Base-by-base conservation (phyloP, 1,140 invertebrate genomes). In the Meteorus sp. region DNA sequence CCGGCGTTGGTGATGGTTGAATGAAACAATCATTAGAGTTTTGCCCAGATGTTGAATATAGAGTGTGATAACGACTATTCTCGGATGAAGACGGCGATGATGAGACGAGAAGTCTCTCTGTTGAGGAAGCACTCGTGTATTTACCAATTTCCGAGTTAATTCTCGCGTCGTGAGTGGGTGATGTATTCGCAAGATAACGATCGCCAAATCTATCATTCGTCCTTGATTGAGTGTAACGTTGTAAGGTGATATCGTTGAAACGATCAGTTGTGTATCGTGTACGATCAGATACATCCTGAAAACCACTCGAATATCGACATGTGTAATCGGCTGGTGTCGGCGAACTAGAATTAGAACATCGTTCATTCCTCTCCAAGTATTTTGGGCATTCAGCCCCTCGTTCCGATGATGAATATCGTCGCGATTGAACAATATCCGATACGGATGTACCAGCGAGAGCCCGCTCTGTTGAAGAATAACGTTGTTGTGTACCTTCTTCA, bases 41-140 rank as follows among this genome's bases (percentile, higher is more conserved):
- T 22, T 37, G 50, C 6, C 31, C 33, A 22, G 50, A 52, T 6
- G 27, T 35, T 17, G 35, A 5, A 35, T 56, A 60, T 6, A 60
- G 35, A 33, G 25, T 52, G 11, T 63, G 59, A 33, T 63, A 58
- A 37, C 65, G 65, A 25, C 56, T 64, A 55, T 82, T 76, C 59
- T 83, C 82, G 56, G 80, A 78, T 41, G 83, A 84, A 41, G 82
- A 81, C 45, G 83, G 82, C 60, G 82, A 83, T 25, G 73, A 76
- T 3, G 75, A 76, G 13, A 71, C 71, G 41, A 78, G 52, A 7
- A 80, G 52, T 31, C 77, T 66, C 33, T 80, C 78, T 8, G 73
- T 77, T 9, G 78, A 74, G 2, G 75, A 72, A 8, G 63, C 66
- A 3, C 70, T 71, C 43, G 64, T 59, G 59, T 70, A 70, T 58